Base-by-base conservation (phyloP, 1,140 invertebrate species). In the Panonychus citri region DNA sequence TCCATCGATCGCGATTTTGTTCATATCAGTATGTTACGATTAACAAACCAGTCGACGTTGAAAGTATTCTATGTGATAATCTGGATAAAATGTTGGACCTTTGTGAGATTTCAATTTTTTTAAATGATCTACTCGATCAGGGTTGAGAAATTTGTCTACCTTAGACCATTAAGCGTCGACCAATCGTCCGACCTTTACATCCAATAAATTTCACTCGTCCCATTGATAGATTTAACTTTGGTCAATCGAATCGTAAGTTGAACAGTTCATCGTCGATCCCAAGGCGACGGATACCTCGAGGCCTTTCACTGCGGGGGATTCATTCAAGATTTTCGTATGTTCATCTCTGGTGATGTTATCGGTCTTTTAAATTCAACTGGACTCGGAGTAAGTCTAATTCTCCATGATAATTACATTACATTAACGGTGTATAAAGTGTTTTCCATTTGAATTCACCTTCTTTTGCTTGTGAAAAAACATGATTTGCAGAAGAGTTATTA, bases 1-100 rank as follows among this genome's bases (percentile, higher is more conserved):
- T 65, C 13, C 61, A 62, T 51, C 40, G 57, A 19, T 26, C 52
- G 28, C 49, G 56, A 25, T 55, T 63, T 53, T 62, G 61, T 54
- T 39, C n/a, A 21, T 27, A 48, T 21, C 37, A 55, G 40, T 24
- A 55, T 10, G 7, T 3, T 40, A n/a, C 13, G 19, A 40, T 60
- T 24, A 39, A 51, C 2, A 60, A 60, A 56, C 59, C 59, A 3
- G 48, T 48, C 8, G 30, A 59, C 25, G 42, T 60, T 19, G 59
- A 57, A 24, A 57, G 53, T 12, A 60, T 60, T 24, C 19, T 60
- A 7, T 60, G 59, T 43, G 59, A 55, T 17, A 57, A 46, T 25
- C 30, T 60, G 19, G 55, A 57, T 26, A 53, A 53, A 53, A 12
- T 60, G 25, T 19, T 60, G 19, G 57, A 60, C 19, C 8, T 26